phyloP scores from a whole-genome alignment of 2,113 vertebrate species.

The Globicephala melas region DNA sequence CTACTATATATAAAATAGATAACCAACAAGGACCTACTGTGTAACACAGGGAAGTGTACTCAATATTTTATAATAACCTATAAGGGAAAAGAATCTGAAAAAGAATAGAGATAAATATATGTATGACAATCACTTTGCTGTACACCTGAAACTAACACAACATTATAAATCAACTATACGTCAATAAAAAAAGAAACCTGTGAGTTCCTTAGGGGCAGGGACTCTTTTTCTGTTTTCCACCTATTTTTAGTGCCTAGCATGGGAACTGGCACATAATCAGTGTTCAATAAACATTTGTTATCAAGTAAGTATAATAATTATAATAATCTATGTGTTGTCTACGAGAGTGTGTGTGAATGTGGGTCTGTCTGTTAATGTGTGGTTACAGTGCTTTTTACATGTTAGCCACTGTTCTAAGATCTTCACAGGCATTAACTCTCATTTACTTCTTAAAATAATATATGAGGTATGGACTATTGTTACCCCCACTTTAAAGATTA shows the following conservation, averaged over 20 bases:
- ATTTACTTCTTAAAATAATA: not conserved
- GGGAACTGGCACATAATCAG: not conserved
- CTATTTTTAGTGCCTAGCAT: not conserved
- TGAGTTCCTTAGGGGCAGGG: not conserved
- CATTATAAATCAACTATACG: too few relatives aligned
- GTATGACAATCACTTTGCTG: too few relatives aligned
- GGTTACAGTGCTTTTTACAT: not conserved
- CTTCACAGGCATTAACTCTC: not conserved
- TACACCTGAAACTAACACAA: too few relatives aligned
- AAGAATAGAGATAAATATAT: not conserved
- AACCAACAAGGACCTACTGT: not conserved
- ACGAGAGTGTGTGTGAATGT: not conserved
- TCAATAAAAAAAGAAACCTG: not conserved
- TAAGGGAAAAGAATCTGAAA: not conserved
- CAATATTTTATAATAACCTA: not conserved
- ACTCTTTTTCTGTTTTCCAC: not conserved
- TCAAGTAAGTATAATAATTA: not conserved
- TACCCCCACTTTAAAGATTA: not conserved
- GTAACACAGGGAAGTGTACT: not conserved
- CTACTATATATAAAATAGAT: not conserved
- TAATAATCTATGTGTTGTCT: not conserved
- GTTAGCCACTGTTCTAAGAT: not conserved
- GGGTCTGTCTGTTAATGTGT: not conserved
- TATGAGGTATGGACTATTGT: not conserved
- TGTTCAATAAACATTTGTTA: not conserved